These are phyloP conservation scores for Amorpha juglandis DNA, from an alignment of 2,888 invertebrate genomes.

Conservation along the genomic window DNA sequence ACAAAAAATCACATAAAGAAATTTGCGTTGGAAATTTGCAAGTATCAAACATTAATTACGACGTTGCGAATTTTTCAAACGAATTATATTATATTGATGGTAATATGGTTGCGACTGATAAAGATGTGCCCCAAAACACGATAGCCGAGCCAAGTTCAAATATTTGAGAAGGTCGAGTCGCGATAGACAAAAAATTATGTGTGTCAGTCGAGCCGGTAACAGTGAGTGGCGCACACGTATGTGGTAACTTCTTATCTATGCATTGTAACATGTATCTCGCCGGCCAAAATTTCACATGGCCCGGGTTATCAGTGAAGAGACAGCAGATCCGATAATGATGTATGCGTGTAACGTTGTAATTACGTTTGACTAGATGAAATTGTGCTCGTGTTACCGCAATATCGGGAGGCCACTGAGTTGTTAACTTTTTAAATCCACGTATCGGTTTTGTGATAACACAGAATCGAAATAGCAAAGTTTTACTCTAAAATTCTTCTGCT, in stretches of 20 bases:
- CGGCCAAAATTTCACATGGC: slow-evolving; percentile 48
- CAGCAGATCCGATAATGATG: slow-evolving; percentile 36
- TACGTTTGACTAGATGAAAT: slow-evolving; percentile 41
- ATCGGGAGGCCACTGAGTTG: too few relatives aligned
- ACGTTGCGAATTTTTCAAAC: slow-evolving; percentile 36
- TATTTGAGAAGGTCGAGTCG: slow-evolving; percentile 66
- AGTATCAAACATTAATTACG: neutral
- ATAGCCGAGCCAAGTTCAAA: slow-evolving; percentile 64
- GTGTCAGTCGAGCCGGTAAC: slow-evolving; percentile 59
- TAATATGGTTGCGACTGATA: slow-evolving; percentile 45
- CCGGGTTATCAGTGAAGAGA: slow-evolving; percentile 45
- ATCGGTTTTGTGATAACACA: neutral
- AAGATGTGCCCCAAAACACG: slow-evolving; percentile 43
- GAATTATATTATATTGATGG: slow-evolving; percentile 49
- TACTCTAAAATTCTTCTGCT: neutral
- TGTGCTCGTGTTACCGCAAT: slow-evolving; percentile 31
- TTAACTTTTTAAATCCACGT: neutral
- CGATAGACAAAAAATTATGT: slow-evolving; percentile 56
- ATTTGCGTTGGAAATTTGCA: slow-evolving; percentile 8
- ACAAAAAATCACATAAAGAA: slow-evolving; percentile 34
- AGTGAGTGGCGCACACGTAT: slow-evolving; percentile 44
- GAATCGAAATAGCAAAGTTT: too few relatives aligned
- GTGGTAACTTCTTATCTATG: slow-evolving; percentile 39
- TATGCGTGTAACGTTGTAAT: slow-evolving; percentile 36
- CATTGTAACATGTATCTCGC: slow-evolving; percentile 38